Evolutionary conservation across 2,888 invertebrate genomes (phyloP).

Genomic region (Hermaeophaga mercurialis): DNA sequence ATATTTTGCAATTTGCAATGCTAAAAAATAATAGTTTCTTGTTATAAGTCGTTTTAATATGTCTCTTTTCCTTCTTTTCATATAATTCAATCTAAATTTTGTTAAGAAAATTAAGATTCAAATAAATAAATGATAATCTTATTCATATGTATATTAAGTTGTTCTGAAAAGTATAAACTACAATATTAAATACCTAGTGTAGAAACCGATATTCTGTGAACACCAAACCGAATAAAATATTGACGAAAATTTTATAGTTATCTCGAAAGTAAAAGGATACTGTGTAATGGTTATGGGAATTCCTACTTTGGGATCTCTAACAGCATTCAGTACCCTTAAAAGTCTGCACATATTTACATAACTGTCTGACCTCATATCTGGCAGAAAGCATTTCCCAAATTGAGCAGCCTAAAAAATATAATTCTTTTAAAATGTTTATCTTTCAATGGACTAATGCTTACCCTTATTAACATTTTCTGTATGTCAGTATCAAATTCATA

Average conservation of each 20-base stretch:
- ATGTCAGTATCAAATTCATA: conserved; percentile 85
- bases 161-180: no score
- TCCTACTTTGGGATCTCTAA: conserved; percentile 83
- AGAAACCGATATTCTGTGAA: no score
- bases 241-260: no score
- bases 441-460: conserved; percentile 46
- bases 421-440: not conserved
- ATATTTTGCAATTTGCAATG: conserved; percentile 88
- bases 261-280: conserved; percentile 81
- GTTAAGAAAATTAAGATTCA: no score
- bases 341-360: conserved; percentile 88
- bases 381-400: conserved; percentile 92
- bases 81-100: conserved; percentile 42
- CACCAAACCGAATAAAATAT: no score
- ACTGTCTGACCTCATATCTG: conserved; percentile 72
- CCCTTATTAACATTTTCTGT: conserved; percentile 87
- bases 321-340: conserved; percentile 87
- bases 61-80: conserved; percentile 36
- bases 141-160: no score
- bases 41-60: conserved; percentile 86
- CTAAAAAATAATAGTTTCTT: conserved; percentile 87
- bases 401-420: conserved; percentile 75
- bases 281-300: conserved; percentile 89
- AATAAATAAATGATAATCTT: no score
- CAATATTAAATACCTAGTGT: no score